Evolutionary conservation across 2,797 vertebrate genomes (phyloP).

Genomic region (Enteromius anoplus): DNA sequence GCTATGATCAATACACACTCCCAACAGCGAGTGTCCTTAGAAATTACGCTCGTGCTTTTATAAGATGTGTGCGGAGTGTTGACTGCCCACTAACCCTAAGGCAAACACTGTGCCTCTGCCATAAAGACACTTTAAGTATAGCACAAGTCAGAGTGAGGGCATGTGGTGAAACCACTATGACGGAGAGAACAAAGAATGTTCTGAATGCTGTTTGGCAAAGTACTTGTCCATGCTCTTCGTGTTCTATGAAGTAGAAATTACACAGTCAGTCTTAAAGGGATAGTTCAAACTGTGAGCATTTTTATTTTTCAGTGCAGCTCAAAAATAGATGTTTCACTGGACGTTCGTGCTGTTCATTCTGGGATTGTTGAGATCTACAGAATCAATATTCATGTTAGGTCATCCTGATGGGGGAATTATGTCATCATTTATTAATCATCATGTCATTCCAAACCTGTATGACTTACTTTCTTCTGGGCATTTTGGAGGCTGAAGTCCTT

Average conservation of each 20-base stretch:
- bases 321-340: not conserved
- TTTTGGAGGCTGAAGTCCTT: not conserved
- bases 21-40: constrained; percentile 15
- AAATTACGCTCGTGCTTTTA: not conserved
- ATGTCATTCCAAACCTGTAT: not conserved
- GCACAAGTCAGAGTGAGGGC: constrained; percentile 38
- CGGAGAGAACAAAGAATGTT: constrained; percentile 24
- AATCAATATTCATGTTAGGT: not conserved
- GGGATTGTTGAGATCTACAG: no score
- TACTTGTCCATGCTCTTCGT: not conserved
- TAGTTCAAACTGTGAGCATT: not conserved
- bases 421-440: not conserved
- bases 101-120: constrained; percentile 7
- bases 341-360: not conserved
- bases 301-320: not conserved
- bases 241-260: constrained; percentile 8
- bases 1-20: constrained; percentile 8
- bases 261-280: not conserved
- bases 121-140: constrained; percentile 19
- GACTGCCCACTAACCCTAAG: constrained; percentile 15
- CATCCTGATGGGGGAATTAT: not conserved
- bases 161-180: constrained; percentile 4
- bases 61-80: constrained; percentile 24
- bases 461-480: not conserved
- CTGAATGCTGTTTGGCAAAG: constrained; percentile 25